Evolutionary conservation across 2,888 invertebrate species (phyloP).

Genomic region (Thysanoteuthis rhombus): DNA sequence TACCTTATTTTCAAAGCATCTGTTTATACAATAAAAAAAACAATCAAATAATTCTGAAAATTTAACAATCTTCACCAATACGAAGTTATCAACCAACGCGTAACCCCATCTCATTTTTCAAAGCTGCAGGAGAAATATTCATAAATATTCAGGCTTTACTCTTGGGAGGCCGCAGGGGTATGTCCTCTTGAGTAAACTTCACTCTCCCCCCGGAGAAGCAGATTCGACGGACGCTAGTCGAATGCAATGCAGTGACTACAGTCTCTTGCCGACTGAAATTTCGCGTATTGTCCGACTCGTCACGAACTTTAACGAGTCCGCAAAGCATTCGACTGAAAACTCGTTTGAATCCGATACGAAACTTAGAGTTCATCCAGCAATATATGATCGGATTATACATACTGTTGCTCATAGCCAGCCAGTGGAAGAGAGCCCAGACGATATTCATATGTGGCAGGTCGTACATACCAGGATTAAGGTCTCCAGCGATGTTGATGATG

Average conservation of each 20-base stretch:
- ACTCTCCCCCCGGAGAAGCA: neutral
- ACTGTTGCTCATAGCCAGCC: slow-evolving; percentile 94
- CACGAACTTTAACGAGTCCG: slow-evolving; percentile 43
- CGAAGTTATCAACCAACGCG: too few relatives aligned
- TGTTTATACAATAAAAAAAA: too few relatives aligned
- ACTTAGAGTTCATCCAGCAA: slow-evolving; percentile 93
- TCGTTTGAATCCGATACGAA: slow-evolving; percentile 50
- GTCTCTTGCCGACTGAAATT: slow-evolving; percentile 42
- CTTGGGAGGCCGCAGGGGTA: neutral
- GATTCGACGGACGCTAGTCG: slow-evolving; percentile 17
- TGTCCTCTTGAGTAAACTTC: slow-evolving; percentile 19
- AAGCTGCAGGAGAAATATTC: neutral
- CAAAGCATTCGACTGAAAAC: slow-evolving; percentile 48
- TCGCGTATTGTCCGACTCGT: slow-evolving; percentile 42
- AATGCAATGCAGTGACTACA: slow-evolving; percentile 40
- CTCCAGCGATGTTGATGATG: slow-evolving; percentile 82
- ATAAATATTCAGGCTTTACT: neutral
- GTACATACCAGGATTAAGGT: slow-evolving; percentile 48
- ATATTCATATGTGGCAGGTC: slow-evolving; percentile 51
- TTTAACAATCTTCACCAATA: neutral
- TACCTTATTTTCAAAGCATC: too few relatives aligned
- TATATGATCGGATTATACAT: slow-evolving; percentile 97
- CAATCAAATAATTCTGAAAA: too few relatives aligned
- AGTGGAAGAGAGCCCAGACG: slow-evolving; percentile 70
- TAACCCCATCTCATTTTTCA: neutral